Percentiles rank a stretch among this genome's conserved stretches.
Evolutionary conservation across 2,797 vertebrate species (phyloP).

Genomic region (Melopsittacus undulatus): DNA sequence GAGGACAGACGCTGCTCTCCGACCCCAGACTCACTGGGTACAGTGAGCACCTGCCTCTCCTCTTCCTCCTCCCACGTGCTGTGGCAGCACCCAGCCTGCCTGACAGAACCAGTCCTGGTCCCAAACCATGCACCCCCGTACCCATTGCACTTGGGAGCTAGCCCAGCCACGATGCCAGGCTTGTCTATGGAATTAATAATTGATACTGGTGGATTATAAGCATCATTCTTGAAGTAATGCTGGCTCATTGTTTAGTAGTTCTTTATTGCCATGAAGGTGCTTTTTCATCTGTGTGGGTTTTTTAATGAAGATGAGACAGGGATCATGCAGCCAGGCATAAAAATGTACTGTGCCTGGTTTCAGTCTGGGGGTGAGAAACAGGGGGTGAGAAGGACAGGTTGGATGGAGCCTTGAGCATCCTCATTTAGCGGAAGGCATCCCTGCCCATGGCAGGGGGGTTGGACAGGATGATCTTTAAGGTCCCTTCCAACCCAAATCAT

Average conservation of each 20-base stretch:
- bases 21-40: neutral
- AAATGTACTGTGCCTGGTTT: neutral
- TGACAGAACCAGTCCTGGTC: neutral
- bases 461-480: neutral
- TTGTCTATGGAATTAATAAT: neutral
- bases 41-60: neutral
- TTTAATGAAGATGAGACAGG: neutral
- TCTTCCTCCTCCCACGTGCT: rapidly evolving
- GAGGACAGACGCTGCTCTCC: neutral
- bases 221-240: neutral
- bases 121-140: rapidly evolving
- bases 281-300: neutral
- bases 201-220: neutral
- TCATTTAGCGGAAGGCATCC: neutral
- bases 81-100: neutral
- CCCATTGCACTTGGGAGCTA: rapidly evolving
- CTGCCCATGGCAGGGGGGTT: neutral
- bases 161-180: rapidly evolving
- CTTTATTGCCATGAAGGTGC: neutral
- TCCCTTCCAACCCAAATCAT: neutral
- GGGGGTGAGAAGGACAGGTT: neutral
- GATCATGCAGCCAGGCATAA: neutral
- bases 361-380: neutral
- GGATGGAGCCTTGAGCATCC: neutral
- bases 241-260: neutral